Evolutionary conservation across 2,797 vertebrate species (phyloP).

Genomic region (Bufotes viridis): DNA sequence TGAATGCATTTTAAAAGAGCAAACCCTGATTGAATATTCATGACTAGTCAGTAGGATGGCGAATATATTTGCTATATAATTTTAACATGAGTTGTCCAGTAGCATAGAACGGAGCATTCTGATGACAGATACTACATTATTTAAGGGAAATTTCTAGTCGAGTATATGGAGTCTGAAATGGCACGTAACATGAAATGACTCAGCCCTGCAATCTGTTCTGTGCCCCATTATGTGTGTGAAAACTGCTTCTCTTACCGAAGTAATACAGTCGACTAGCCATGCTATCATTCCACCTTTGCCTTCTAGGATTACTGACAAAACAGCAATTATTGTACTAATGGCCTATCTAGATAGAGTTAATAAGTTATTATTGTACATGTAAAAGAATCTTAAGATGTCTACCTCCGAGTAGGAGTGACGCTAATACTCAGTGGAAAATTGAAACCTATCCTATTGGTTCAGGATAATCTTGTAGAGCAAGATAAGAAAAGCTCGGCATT

Average conservation of each 20-base stretch:
- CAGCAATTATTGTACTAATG: no score
- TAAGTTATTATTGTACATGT: neutral
- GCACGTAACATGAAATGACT: no score
- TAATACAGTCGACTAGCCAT: no score
- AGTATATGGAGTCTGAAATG: no score
- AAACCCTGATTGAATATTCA: neutral
- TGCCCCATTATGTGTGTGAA: no score
- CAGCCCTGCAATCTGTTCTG: no score
- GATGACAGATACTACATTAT: neutral
- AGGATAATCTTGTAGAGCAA: slow-evolving; percentile 5
- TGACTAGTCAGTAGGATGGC: neutral
- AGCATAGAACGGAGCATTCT: neutral
- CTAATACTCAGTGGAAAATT: slow-evolving; percentile 4
- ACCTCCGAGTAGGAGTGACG: neutral
- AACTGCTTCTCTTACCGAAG: no score
- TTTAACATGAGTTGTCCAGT: neutral
- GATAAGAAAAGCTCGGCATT: slow-evolving; percentile 6
- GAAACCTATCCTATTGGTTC: slow-evolving; percentile 3
- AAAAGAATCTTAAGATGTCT: neutral
- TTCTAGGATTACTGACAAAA: neutral
- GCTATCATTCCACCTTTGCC: no score
- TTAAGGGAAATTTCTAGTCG: no score
- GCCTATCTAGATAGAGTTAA: no score
- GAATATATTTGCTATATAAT: neutral
- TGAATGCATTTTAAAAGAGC: neutral